phyloP scores from a whole-genome alignment of 2,113 vertebrate genomes.

The Notothenia rossii region DNA sequence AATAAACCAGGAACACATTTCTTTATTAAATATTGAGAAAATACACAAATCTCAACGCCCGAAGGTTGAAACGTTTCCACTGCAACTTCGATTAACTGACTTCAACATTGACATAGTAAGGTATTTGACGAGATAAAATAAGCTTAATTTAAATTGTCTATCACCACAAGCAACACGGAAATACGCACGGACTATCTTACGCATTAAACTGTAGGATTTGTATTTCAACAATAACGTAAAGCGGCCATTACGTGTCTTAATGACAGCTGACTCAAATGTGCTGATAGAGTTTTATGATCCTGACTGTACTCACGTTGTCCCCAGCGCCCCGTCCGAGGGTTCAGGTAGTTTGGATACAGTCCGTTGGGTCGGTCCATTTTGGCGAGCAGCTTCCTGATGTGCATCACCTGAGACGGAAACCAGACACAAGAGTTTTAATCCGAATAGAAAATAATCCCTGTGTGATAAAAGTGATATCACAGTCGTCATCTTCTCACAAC shows the following conservation, averaged over 20 bases:
- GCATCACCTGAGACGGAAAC: slow-evolving; percentile 90
- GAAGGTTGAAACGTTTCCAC: too few relatives aligned
- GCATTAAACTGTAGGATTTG: background rate
- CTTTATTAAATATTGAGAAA: background rate
- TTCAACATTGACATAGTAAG: too few relatives aligned
- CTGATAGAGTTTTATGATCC: background rate
- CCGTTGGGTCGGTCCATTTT: slow-evolving; percentile 99
- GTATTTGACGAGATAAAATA: too few relatives aligned
- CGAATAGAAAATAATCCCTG: background rate
- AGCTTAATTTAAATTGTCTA: background rate
- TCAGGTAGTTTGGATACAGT: slow-evolving; percentile 99
- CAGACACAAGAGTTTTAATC: background rate
- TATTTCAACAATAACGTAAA: background rate
- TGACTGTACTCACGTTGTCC: slow-evolving; percentile 93
- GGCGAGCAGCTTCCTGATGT: slow-evolving; percentile 96
- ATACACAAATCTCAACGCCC: background rate
- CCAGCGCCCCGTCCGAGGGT: slow-evolving; percentile 97
- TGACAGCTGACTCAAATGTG: too few relatives aligned
- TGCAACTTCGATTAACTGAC: too few relatives aligned
- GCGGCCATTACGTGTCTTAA: background rate
- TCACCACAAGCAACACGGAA: too few relatives aligned
- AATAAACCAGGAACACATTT: background rate
- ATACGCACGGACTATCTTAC: too few relatives aligned
- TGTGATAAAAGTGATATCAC: background rate
- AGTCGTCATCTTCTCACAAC: background rate